phyloP scores from a whole-genome alignment of 2,113 vertebrate genomes.

The Leiothrix lutea region DNA sequence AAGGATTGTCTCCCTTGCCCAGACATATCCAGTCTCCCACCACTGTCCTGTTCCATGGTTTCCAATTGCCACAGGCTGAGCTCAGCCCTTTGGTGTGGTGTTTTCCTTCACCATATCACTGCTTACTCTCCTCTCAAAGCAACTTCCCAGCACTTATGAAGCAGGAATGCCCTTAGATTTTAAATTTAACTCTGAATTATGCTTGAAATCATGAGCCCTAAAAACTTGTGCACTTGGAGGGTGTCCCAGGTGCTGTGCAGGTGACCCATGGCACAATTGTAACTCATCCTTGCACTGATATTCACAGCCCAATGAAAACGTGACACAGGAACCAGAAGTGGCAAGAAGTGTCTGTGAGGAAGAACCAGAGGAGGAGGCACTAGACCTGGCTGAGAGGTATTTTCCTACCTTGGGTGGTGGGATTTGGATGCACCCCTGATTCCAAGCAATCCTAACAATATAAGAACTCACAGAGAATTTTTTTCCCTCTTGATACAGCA shows the following conservation, averaged over 20 bases:
- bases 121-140: not conserved
- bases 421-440: fast-evolving
- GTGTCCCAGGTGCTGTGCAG: fast-evolving
- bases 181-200: not conserved
- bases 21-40: fast-evolving
- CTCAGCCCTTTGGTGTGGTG: fast-evolving
- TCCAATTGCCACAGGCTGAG: fast-evolving
- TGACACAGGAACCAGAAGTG: fast-evolving
- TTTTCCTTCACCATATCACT: not conserved
- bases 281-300: not conserved
- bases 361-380: not conserved
- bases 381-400: slow-evolving; percentile 55
- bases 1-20: not conserved
- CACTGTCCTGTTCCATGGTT: fast-evolving
- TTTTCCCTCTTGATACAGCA: not conserved
- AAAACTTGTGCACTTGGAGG: fast-evolving
- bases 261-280: not conserved
- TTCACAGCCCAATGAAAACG: not conserved
- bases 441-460: not conserved
- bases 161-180: not conserved
- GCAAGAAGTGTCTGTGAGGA: not conserved
- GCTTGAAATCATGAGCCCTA: not conserved
- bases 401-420: not conserved
- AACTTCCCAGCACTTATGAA: not conserved
- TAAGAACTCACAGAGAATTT: fast-evolving